These are phyloP conservation scores for Plemyria rubiginata DNA, from an alignment of 2,888 invertebrate species.

Conservation along the genomic window DNA sequence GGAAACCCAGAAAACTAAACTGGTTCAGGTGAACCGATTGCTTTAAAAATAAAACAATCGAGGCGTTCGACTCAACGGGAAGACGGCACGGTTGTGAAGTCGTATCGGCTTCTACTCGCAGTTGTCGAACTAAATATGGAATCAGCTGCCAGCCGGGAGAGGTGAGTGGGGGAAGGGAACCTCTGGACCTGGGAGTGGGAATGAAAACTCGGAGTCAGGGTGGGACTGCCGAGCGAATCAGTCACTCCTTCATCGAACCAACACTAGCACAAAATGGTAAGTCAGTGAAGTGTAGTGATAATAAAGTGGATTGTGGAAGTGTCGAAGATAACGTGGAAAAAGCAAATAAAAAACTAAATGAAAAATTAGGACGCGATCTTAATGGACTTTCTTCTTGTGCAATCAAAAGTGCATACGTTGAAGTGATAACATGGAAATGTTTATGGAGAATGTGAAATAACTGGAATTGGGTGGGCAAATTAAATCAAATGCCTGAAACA, in stretches of 20 bases:
- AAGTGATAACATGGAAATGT: slow-evolving; percentile 16
- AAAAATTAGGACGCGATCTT: slow-evolving; percentile 10
- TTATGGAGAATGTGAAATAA: slow-evolving; percentile 16
- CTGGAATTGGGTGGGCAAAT: neutral
- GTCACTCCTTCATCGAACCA: slow-evolving; percentile 82
- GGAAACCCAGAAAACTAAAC: slow-evolving; percentile 54
- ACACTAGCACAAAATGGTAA: slow-evolving; percentile 79
- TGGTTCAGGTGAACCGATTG: slow-evolving; percentile 66
- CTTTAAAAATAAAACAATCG: slow-evolving; percentile 64
- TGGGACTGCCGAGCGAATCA: slow-evolving; percentile 81
- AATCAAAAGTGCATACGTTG: slow-evolving; percentile 20
- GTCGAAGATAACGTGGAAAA: slow-evolving; percentile 38
- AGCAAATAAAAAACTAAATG: slow-evolving; percentile 29
- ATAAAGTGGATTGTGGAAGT: slow-evolving; percentile 56
- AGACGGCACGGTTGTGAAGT: slow-evolving; percentile 66
- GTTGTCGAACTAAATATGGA: slow-evolving; percentile 82
- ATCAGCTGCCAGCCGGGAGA: slow-evolving; percentile 52
- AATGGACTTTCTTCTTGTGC: slow-evolving; percentile 22
- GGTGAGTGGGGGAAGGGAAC: slow-evolving; percentile 53
- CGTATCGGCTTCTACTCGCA: slow-evolving; percentile 63
- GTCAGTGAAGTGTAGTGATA: slow-evolving; percentile 56
- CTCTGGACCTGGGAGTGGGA: slow-evolving; percentile 63
- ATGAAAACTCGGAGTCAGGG: slow-evolving; percentile 78
- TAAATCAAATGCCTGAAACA: neutral
- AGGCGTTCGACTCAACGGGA: slow-evolving; percentile 59